Conservation (phyloP, 2,797 vertebrate species). For the Crocodylus rhombifer region DNA sequence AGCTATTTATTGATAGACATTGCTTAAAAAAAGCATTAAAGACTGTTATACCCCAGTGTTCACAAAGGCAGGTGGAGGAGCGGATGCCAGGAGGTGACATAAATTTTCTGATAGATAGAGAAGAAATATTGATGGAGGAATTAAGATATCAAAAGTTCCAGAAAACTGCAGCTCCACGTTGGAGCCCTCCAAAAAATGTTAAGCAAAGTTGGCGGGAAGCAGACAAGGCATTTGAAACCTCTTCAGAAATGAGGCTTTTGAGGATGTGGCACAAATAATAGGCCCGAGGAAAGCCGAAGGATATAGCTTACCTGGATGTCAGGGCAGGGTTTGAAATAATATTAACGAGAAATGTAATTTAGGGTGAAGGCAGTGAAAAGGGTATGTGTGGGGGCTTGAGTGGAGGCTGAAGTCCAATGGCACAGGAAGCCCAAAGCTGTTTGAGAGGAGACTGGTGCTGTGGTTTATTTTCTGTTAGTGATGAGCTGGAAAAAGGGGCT, state of each 20-base stretch:
- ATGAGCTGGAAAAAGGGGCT: background rate
- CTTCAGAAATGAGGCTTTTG: slow-evolving; percentile 27
- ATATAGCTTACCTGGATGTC: slow-evolving; percentile 43
- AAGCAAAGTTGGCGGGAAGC: slow-evolving; percentile 22
- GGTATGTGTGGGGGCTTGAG: background rate
- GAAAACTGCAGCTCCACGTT: slow-evolving; percentile 27
- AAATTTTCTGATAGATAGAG: slow-evolving; percentile 61
- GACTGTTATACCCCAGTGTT: slow-evolving; percentile 42
- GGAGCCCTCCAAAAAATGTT: slow-evolving; percentile 8
- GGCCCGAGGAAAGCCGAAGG: slow-evolving; percentile 38
- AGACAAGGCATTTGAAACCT: background rate
- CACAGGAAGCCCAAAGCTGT: background rate
- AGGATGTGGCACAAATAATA: slow-evolving; percentile 48
- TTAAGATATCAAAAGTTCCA: slow-evolving; percentile 46
- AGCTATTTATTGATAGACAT: slow-evolving; percentile 54
- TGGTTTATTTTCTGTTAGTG: background rate
- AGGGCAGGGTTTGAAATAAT: slow-evolving; percentile 33
- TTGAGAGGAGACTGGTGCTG: accelerated
- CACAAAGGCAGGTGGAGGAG: background rate
- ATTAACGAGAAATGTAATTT: accelerated
- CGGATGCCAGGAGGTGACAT: slow-evolving; percentile 49
- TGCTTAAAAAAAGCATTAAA: slow-evolving; percentile 1
- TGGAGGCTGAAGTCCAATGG: background rate
- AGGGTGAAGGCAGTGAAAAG: background rate
- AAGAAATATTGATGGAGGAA: slow-evolving; percentile 61